Evolutionary conservation across 2,113 vertebrate species (phyloP).

Genomic region (Addax nasomaculatus): DNA sequence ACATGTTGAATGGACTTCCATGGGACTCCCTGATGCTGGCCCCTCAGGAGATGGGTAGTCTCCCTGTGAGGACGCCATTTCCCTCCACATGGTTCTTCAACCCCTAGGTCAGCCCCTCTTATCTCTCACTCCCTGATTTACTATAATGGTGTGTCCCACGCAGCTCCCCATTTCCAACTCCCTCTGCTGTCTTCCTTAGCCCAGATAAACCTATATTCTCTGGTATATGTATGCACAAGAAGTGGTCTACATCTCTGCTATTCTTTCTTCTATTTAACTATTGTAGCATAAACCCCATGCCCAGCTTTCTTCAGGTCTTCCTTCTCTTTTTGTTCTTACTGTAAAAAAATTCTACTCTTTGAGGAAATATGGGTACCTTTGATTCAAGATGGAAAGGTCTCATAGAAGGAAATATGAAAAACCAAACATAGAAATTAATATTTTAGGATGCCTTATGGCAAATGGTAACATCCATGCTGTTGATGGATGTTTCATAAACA

Average conservation of each 20-base stretch:
- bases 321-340: not conserved
- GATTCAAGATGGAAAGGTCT: not conserved
- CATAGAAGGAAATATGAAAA: not conserved
- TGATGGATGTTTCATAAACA: not conserved
- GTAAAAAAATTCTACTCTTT: not conserved
- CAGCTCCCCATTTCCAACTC: not conserved
- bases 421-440: not conserved
- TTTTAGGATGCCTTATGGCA: not conserved
- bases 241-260: not conserved
- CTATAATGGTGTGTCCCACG: rapidly evolving
- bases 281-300: not conserved
- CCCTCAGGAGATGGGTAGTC: not conserved
- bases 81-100: not conserved
- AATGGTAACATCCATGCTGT: not conserved
- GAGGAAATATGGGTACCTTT: not conserved
- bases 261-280: not conserved
- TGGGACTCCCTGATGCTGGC: not conserved
- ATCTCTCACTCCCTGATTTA: not conserved
- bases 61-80: not conserved
- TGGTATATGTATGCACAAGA: not conserved
- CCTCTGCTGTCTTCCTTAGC: not conserved
- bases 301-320: not conserved
- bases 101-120: not conserved
- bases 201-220: not conserved
- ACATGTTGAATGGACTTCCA: not conserved